A percentile compares a stretch with the other conserved stretches of the same genome.
Evolutionary conservation across 2,797 vertebrate genomes (phyloP).

Genomic region (Notoglanidium macrostoma): DNA sequence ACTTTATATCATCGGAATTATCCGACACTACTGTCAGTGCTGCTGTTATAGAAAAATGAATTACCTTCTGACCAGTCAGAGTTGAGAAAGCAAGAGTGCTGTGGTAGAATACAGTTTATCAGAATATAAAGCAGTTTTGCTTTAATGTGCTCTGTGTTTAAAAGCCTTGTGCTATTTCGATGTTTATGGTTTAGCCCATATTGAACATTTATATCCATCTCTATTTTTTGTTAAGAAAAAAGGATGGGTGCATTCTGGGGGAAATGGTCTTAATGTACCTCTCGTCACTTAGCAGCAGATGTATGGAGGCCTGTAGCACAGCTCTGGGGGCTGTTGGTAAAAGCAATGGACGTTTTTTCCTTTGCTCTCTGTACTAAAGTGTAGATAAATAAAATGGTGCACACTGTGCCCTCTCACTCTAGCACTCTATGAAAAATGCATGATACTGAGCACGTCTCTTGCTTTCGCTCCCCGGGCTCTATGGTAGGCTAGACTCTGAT

Average conservation of each 20-base stretch:
- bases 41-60: neutral
- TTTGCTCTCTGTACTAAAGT: conserved; percentile 15
- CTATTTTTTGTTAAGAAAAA: conserved; percentile 7
- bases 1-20: neutral
- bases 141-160: neutral
- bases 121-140: neutral
- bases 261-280: conserved; percentile 4
- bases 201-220: neutral
- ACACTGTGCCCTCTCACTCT: conserved; percentile 24
- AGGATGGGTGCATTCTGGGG: conserved; percentile 12
- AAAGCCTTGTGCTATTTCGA: neutral
- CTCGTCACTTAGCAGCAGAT: conserved; percentile 28
- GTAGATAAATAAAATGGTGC: conserved; percentile 40
- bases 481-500: conserved; percentile 14
- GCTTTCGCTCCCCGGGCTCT: conserved; percentile 23
- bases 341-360: neutral
- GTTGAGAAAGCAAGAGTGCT: neutral
- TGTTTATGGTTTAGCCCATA: neutral
- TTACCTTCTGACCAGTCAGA: neutral
- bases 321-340: conserved; percentile 14
- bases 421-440: conserved; percentile 51
- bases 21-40: neutral
- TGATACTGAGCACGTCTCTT: conserved; percentile 23
- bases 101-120: neutral
- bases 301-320: neutral